phyloP scores from a whole-genome alignment of 2,113 vertebrate genomes.

The human (Homo sapiens) region DNA sequence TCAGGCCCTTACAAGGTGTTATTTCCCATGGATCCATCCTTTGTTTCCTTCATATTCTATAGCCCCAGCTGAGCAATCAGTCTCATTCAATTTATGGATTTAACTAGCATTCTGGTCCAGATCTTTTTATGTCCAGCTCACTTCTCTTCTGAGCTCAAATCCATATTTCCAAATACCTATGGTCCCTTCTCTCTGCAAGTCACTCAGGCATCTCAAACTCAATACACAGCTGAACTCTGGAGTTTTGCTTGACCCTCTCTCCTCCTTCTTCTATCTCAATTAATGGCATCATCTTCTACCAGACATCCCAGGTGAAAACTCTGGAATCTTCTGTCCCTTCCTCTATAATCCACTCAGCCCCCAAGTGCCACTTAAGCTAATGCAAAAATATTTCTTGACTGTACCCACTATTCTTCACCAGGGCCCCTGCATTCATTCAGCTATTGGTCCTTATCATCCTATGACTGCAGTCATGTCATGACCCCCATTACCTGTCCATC shows the following conservation, averaged over 20 bases:
- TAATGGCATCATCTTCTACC: background rate
- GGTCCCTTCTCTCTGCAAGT: background rate
- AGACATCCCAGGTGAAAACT: background rate
- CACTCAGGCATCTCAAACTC: background rate
- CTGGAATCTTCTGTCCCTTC: background rate
- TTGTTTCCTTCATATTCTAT: background rate
- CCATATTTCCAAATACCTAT: background rate
- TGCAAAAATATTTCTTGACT: background rate
- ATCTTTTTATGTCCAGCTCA: background rate
- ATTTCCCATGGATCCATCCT: background rate
- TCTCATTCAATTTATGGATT: background rate
- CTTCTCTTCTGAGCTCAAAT: background rate
- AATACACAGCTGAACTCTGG: background rate
- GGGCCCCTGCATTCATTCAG: background rate
- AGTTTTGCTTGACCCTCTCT: background rate
- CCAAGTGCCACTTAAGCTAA: background rate
- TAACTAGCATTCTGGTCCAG: background rate
- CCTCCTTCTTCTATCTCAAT: background rate
- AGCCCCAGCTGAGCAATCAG: background rate
- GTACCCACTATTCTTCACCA: background rate
- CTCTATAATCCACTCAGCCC: background rate
- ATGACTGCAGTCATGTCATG: background rate
- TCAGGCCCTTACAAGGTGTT: background rate
- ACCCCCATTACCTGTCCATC: background rate
- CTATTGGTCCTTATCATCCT: too few species aligned